Evolutionary conservation across 2,888 invertebrate genomes (phyloP).

Genomic region (Thereva nobilitata): DNA sequence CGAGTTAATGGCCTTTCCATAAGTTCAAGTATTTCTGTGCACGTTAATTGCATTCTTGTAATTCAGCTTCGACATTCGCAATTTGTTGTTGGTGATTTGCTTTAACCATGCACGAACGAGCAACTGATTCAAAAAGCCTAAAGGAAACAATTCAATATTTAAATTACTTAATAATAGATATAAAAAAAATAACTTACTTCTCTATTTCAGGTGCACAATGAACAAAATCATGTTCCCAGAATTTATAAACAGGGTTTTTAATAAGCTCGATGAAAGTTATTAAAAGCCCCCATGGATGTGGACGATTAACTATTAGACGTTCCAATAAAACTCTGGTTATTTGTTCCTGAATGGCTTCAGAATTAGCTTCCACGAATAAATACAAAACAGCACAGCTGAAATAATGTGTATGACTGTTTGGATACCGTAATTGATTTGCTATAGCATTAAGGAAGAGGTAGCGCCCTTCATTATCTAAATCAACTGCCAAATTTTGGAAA

Average conservation of each 20-base stretch:
- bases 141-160: neutral
- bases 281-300: slow-evolving; percentile 98
- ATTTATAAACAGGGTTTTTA: slow-evolving; percentile 97
- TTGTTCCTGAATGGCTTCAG: slow-evolving; percentile 97
- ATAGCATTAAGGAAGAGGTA: slow-evolving; percentile 98
- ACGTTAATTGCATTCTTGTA: slow-evolving; percentile 54
- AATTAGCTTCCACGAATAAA: slow-evolving; percentile 95
- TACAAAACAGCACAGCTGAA: slow-evolving; percentile 97
- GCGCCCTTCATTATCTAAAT: slow-evolving; percentile 93
- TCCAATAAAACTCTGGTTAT: slow-evolving; percentile 96
- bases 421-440: slow-evolving; percentile 97
- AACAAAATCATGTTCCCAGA: slow-evolving; percentile 99
- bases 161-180: neutral
- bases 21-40: neutral
- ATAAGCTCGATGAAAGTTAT: slow-evolving; percentile 99
- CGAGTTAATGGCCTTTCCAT: neutral
- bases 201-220: slow-evolving; percentile 99
- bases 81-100: slow-evolving; percentile 62
- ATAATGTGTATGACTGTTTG: slow-evolving; percentile 99
- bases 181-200: slow-evolving; percentile 69
- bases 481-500: slow-evolving; percentile 98
- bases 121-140: slow-evolving; percentile 94
- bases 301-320: slow-evolving; percentile 94
- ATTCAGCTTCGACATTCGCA: slow-evolving; percentile 54
- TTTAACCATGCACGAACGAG: slow-evolving; percentile 92